Percentiles rank a stretch among this genome's conserved stretches.
phyloP scores from a whole-genome alignment of 2,113 vertebrate genomes.

The Ursus arctos region DNA sequence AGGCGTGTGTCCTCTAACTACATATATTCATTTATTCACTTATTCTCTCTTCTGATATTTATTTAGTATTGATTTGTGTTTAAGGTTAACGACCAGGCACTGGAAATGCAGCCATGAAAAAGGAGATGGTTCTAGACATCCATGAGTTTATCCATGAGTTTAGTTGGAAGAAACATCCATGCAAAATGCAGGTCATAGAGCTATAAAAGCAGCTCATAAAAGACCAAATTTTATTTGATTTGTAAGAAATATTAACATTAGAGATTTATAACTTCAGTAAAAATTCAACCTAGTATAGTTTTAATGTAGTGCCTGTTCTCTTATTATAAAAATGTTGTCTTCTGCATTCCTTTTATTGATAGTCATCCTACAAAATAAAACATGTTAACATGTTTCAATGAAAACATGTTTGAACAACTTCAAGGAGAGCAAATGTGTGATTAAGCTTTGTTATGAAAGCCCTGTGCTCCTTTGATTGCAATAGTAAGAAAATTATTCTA shows the following conservation, averaged over 20 bases:
- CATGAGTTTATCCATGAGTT: background rate
- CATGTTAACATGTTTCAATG: background rate
- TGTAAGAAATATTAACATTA: background rate
- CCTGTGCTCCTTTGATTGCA: background rate
- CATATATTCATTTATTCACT: background rate
- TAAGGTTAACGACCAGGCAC: background rate
- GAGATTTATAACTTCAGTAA: background rate
- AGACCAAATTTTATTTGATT: constrained; percentile 17
- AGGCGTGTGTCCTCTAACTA: background rate
- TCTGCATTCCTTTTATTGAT: background rate
- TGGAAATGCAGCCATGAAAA: background rate
- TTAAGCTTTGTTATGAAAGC: background rate
- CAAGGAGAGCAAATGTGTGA: background rate
- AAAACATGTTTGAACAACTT: background rate
- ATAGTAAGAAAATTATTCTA: background rate
- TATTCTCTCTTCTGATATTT: background rate
- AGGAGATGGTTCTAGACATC: background rate
- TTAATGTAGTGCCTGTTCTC: background rate
- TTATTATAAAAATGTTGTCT: background rate
- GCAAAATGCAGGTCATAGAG: background rate
- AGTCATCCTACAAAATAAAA: background rate
- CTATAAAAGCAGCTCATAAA: background rate
- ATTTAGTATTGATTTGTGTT: background rate
- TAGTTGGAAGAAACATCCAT: background rate
- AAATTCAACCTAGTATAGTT: background rate